Evolutionary conservation across 2,797 vertebrate genomes (phyloP), one percentile per base, ranked within the genome.

Genomic region (Loris lydekkerianus): DNA sequence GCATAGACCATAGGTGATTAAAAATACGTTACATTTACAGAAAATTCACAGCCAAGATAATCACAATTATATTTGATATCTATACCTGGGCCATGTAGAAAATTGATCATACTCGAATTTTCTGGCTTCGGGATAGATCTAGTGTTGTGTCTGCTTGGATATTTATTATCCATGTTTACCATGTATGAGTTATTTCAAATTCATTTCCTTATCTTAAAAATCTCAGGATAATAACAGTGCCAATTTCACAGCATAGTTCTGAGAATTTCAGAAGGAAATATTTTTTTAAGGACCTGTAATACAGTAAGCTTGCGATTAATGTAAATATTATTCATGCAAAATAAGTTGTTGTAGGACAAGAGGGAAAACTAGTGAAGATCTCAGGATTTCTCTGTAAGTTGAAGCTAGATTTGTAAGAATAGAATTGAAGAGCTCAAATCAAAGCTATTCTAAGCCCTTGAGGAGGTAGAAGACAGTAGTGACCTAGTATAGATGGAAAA

Each of bases 201-300:
- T 60, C 11, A 88, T 25, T 72, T 93, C 34, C 61, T 94, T 56
- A 34, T 75, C 40, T 81, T 73, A 75, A 89, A 93, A 83, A 69
- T 10, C 37, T 3, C 4, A 14, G 43, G 49, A 29, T 25, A 63
- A 56, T 34, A 83, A 27, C 0, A 46, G 56, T 53, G 34, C 23
- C 65, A 37, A 11, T 60, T 93, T 93, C 27, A 83, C 1, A 75
- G 49, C 25, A 85, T 18, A 49, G 21, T 14, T 83, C 6, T 43
- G 34, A 93, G 29, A 92, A n/a, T 82, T 60, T 69, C 1, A 84
- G 17, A 63, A 95, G 23, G 10, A 20, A 67, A 82, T 10, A 4
- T 49, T 34, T 89, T 70, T 88, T 73, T 53, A 65, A 29, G 17
- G 53, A 23, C 21, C 13, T 31, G 77, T 76, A 46, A 70, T 7